Evolutionary conservation across 2,113 vertebrate species (phyloP), one percentile per base, ranked within the genome.

Genomic region (Gallinago jamesoni): DNA sequence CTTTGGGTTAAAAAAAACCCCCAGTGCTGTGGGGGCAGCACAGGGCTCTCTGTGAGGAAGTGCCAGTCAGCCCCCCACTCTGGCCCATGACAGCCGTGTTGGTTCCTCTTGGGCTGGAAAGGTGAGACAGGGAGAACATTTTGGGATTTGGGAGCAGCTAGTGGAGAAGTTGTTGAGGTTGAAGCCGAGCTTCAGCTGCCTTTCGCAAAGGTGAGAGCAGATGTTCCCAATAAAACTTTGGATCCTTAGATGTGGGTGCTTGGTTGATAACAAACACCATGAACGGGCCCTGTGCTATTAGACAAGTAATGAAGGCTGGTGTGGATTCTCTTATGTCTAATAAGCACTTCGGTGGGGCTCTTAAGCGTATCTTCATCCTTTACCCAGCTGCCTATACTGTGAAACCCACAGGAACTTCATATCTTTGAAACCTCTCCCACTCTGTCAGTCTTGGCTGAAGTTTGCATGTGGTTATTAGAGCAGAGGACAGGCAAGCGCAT

Each of bases 351-450:
- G 3, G 43, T 64, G 57, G 30, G 76, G 73, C 56, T 89, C 79
- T 78, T 59, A 3, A 84, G 91, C 4, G 23, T 43, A 60, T 87
- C 86, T 84, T 66, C 18, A 41, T 84, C 80, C 72, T 50, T 74
- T 33, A 20, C 33, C 60, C 83, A 94, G 86, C 91, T 84, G 94
- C 76, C 89, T 92, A 24, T 50, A 5, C 76, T 10, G n/a, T 41
- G 69, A 43, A 95, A 90, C 79, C 79, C 89, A 76, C 79, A 86
- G 76, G 72, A 94, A 37, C 93, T 90, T 63, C 43, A 0, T 72
- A 84, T 91, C 91, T 94, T 78, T 84, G 93, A 96, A 92, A 91
- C 56, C 73, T 91, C 66, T 94, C 84, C 89, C 73, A 53, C 37
- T 87, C 82, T 87, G 84, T 56, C 80, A 87, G 91, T 60, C 73